Percentiles rank a stretch among this genome's conserved stretches.
Evolutionary conservation across 2,888 invertebrate genomes (phyloP).

Genomic region (Perithous albicinctus): DNA sequence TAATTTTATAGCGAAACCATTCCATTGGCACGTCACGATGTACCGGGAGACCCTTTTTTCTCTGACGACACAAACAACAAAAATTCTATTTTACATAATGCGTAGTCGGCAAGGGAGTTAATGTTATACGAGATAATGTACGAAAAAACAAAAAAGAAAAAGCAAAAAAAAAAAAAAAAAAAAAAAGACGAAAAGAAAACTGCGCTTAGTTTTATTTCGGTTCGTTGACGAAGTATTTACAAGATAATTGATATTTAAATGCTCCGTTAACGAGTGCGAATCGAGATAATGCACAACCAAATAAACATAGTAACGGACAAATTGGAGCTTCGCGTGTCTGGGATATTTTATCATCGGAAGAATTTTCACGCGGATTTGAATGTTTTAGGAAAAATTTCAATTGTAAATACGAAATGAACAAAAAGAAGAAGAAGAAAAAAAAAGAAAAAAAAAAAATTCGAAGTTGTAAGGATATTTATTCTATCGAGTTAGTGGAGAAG

Average conservation of each 20-base stretch:
- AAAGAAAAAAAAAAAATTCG: constrained; percentile 2
- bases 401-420: constrained; percentile 65
- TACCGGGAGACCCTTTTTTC: constrained; percentile 71
- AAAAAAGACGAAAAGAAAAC: constrained; percentile 40
- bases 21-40: constrained; percentile 72
- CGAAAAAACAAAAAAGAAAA: too few relatives aligned
- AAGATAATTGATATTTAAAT: not conserved
- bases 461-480: constrained; percentile 59
- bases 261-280: constrained; percentile 50
- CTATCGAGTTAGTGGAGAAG: constrained; percentile 54
- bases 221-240: constrained; percentile 42
- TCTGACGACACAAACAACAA: constrained; percentile 71
- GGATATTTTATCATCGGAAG: constrained; percentile 63
- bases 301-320: constrained; percentile 50
- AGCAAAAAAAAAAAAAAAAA: too few relatives aligned
- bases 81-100: constrained; percentile 80
- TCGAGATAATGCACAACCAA: constrained; percentile 62
- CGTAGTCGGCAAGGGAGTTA: constrained; percentile 72
- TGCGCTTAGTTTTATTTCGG: constrained; percentile 60
- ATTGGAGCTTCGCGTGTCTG: constrained; percentile 51
- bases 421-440: constrained; percentile 7
- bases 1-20: constrained; percentile 65
- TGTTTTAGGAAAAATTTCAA: constrained; percentile 62
- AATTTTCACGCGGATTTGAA: constrained; percentile 69
- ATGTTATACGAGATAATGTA: constrained; percentile 70